Conservation (phyloP, 2,888 invertebrate genomes). For the Aradus depressus region DNA sequence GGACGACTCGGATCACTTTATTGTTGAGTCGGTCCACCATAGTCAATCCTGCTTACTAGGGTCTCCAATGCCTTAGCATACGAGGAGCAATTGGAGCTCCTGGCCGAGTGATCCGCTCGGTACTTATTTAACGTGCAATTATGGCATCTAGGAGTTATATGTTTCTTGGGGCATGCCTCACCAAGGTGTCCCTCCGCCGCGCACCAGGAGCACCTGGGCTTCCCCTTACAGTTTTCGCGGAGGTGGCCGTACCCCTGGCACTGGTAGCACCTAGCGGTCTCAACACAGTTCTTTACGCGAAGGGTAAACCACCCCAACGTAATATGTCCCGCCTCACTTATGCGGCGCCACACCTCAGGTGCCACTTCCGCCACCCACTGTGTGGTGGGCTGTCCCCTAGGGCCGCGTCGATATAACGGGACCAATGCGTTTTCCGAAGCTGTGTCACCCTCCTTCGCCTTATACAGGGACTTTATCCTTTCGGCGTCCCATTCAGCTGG, state of each 20-base stretch:
- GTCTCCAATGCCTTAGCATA: background rate
- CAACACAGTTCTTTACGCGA: background rate
- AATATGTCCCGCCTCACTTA: background rate
- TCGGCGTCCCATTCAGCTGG: too few species aligned
- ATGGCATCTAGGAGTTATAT: background rate
- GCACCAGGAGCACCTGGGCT: background rate
- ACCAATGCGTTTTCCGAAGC: too few species aligned
- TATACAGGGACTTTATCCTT: too few species aligned
- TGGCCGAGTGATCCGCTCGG: background rate
- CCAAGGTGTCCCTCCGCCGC: background rate
- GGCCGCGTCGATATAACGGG: background rate
- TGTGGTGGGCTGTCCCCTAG: background rate
- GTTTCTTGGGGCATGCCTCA: background rate
- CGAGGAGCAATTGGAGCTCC: background rate
- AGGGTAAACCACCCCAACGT: background rate
- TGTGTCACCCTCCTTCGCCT: too few species aligned
- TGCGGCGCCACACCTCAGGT: too few species aligned
- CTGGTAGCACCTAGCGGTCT: background rate
- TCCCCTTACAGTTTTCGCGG: background rate
- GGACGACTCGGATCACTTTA: background rate
- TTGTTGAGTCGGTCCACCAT: background rate
- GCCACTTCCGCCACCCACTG: background rate
- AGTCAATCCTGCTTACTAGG: background rate
- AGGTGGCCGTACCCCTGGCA: slow-evolving; percentile 3
- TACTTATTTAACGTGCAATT: background rate